Percentiles rank a stretch among this genome's conserved stretches.
These are phyloP conservation scores for Laterallus jamaicensis DNA, from an alignment of 2,113 vertebrate species.

Conservation along the genomic window DNA sequence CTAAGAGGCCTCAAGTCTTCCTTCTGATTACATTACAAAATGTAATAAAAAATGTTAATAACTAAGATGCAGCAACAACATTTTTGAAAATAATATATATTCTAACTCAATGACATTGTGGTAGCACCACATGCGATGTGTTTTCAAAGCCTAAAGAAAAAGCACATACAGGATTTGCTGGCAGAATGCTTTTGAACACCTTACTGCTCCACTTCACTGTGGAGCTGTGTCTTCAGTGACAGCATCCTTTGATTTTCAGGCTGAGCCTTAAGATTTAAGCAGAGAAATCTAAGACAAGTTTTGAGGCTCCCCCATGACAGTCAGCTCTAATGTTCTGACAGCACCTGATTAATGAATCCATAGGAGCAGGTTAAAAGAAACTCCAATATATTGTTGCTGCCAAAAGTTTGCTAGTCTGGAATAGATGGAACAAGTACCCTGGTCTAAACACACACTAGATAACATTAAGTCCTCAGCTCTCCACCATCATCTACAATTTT, in stretches of 20 bases:
- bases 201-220: not conserved
- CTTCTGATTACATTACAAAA: not conserved
- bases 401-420: not conserved
- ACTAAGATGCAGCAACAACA: not conserved
- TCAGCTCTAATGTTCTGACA: not conserved
- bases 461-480: not conserved
- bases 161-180: not conserved
- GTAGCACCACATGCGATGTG: not conserved
- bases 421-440: not conserved
- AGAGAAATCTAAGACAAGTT: not conserved
- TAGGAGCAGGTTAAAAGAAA: not conserved
- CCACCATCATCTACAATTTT: not conserved
- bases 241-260: not conserved
- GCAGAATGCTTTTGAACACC: not conserved
- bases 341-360: not conserved
- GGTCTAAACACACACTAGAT: not conserved
- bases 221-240: not conserved
- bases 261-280: not conserved
- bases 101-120: not conserved
- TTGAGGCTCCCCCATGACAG: not conserved
- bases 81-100: not conserved
- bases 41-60: not conserved
- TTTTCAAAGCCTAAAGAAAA: not conserved
- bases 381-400: not conserved
- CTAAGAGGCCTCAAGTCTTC: not conserved